Base-by-base conservation (phyloP, 1,140 invertebrate species). In the Ectropis grisescens region DNA sequence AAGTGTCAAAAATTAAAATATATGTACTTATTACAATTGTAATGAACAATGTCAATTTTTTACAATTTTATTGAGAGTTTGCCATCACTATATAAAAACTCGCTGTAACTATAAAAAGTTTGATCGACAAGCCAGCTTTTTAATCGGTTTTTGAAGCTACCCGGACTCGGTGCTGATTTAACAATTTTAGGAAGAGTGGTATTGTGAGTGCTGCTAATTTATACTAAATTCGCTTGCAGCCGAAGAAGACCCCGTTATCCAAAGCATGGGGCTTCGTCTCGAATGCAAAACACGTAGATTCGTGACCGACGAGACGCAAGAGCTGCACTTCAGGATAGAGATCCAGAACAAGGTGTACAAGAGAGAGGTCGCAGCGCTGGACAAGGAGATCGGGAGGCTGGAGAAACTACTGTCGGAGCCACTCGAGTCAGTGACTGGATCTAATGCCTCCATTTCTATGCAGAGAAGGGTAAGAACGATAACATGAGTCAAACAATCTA, bases 301-400 rank as follows among this genome's bases (percentile, higher is more conserved):
- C 47, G 86, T 90, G 1, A 86, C 84, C 2, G 89, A 91, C 39
- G 90, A 91, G 53, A 86, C 83, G 25, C 86, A 90, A 49, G 94
- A 97, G 58, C 58, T 93, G 11, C 88, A 91, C 48, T 94, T 93
- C 71, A 85, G 94, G 30, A 92, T 94, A 1, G 93, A 96, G 75
- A 92, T 96, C 27, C 94, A 96, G 72, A 96, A 97, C 68, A 88
- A 90, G 47, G 93, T 95, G 2, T 96, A 95, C 66, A 91, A 90
- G 50, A 85, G 90, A 51, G 93, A 96, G 70, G 86, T 96, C 29
- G 86, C 89, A 13, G 89, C 91, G 37, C 71, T 95, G 28, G 93
- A 95, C 58, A 85, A 88, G 30, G 93, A 96, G 78, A 91, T 95
- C 22, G 84, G 84, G 11, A 86, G 90, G 38, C 78, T 96, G 40